Base-by-base conservation (phyloP, 2,113 vertebrate species). In the Orcinus orca region DNA sequence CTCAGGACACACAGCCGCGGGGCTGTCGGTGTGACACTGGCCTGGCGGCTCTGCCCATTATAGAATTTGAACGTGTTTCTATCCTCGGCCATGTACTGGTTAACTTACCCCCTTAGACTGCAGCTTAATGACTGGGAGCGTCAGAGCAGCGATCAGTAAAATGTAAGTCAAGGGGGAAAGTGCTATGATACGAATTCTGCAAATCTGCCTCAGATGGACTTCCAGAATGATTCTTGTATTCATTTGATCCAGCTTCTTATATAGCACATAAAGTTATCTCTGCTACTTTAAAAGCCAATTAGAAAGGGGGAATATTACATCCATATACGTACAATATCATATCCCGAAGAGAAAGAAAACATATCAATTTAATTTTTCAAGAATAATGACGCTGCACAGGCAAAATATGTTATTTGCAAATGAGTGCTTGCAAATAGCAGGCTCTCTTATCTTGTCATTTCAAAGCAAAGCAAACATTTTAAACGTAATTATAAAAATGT, bases 391-490 rank as follows among this genome's bases (percentile, higher is more conserved):
- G 41, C 6, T 13, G 33, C 36, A 84, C 21, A 50, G 76, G 74
- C 53, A 92, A 79, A 65, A 68, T 41, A 83, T 13, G 9, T 44
- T 82, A 90, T 71, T 93, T 84, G 62, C 89, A 93, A 96, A 76
- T 77, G 77, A 31, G 23, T 87, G 73, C 44, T 41, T 86, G 55
- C 33, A 83, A 77, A 81, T 6, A 86, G 53, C 68, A 87, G 47
- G 84, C 55, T 86, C 68, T 86, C 33, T n/a, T 23, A 47, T 53
- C 83, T 74, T 92, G 73, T 87, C 76, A 79, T 74, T 90, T 92
- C 8, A 74, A 90, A 96, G 94, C 62, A 82, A 96, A 96, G 68
- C 68, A 93, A 77, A 86, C 13, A 82, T 90, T 95, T 90, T 47
- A 79, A 91, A 82, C 3, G 67, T 81, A 92, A 77, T 90, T 92